Evolutionary conservation across 2,888 invertebrate species (phyloP), one percentile per base, ranked within the genome.

Genomic region (Papilio protenor): DNA sequence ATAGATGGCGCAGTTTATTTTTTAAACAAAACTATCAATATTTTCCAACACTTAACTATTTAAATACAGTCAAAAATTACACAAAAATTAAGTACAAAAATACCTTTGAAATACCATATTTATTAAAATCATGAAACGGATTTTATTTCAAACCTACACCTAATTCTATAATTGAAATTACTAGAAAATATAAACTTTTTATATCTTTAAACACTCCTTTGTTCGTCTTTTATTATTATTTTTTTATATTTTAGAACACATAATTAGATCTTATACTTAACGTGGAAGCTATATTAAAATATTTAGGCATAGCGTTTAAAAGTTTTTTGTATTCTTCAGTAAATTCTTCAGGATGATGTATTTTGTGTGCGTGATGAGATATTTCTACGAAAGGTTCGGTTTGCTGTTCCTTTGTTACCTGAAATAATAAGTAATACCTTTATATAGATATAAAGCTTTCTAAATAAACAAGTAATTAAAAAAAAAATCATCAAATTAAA

Each of bases 281-380:
- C 57, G 87, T 88, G 45, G 82, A 87, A 0, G 92, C 92, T 0
- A 94, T 83, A 70, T 92, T 91, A 82, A 92, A 92, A 81, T 91
- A 92, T 0, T 80, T 61, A 0, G 94, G 94, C 87, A 88, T 87
- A 0, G 86, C 85, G 4, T 79, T 78, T 0, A 93, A 73, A 0
- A 93, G 73, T 0, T 49, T 79, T 3, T 27, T 77, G 85, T 91
- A 93, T 12, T 86, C 86, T 0, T 79, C 16, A 0, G 92, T 92
- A 85, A 87, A 92, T 23, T 86, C 85, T 18, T 91, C 84, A 0
- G 92, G 92, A 57, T 91, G 87, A 75, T 89, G 66, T 47, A 91
- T 87, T 74, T 86, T 85, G 85, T 92, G 91, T 0, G 92, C 87
- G 83, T 92, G 91, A 59, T 89, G 89, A 0, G 91, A 87, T 0